These are phyloP conservation scores for Platygyra sinensis DNA, from an alignment of 64 coral and sea anemone species.

Conservation along the genomic window DNA sequence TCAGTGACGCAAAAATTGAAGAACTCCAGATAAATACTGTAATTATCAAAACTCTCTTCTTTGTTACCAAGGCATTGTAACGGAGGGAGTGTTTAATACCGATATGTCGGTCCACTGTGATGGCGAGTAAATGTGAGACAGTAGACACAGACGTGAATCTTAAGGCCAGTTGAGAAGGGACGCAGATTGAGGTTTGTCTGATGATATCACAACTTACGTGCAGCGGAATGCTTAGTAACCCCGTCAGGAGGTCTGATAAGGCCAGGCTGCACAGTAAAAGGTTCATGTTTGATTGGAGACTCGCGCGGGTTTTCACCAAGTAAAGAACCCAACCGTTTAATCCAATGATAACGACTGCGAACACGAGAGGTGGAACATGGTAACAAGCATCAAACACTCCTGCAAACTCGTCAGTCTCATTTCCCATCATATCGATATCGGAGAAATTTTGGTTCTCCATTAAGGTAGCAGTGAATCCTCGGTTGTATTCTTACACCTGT, in stretches of 20 bases:
- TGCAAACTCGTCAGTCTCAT: background rate
- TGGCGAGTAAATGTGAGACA: constrained; percentile 56
- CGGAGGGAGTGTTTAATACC: constrained; percentile 66
- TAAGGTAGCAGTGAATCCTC: background rate
- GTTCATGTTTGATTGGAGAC: constrained; percentile 61
- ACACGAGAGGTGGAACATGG: constrained; percentile 37
- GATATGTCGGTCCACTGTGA: constrained; percentile 67
- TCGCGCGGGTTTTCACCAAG: constrained; percentile 33
- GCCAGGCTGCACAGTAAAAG: constrained; percentile 70
- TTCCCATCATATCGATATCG: background rate
- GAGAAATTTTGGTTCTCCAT: background rate
- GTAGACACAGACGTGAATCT: constrained; percentile 72
- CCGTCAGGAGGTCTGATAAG: constrained; percentile 69
- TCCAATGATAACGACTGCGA: constrained; percentile 56
- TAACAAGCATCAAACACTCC: background rate
- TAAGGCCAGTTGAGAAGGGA: constrained; percentile 14
- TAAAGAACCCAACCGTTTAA: constrained; percentile 50
- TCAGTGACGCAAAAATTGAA: constrained; percentile 38
- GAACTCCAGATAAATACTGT: constrained; percentile 43
- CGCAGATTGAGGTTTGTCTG: constrained; percentile 2
- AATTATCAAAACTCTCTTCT: background rate
- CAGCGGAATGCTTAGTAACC: constrained; percentile 58
- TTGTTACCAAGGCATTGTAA: constrained; percentile 62
- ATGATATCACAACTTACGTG: constrained; percentile 44
- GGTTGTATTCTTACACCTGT: too few species aligned